Conservation (phyloP, 2,113 vertebrate genomes). For the Epinephelus moara region DNA sequence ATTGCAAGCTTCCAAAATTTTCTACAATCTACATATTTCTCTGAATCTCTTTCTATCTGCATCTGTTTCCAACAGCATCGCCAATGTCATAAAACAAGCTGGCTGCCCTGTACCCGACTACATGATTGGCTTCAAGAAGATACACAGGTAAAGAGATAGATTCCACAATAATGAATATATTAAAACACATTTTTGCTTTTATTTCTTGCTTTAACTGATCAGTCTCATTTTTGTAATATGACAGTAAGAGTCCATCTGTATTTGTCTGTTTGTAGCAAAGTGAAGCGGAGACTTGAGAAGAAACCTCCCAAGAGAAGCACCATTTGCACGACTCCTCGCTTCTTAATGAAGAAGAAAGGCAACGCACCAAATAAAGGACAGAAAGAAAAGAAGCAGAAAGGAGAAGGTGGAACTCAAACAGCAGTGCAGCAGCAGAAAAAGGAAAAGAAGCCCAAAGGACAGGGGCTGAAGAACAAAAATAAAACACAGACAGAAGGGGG, state of each 20-base stretch:
- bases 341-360: constrained; percentile 84
- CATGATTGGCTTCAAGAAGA: constrained; percentile 92
- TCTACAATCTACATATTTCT: background rate
- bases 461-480: constrained; percentile 31
- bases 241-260: background rate
- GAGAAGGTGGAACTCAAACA: constrained; percentile 11
- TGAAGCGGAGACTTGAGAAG: constrained; percentile 91
- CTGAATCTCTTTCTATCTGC: background rate
- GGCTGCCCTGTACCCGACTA: constrained; percentile 97
- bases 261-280: constrained; percentile 86
- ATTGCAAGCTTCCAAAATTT: background rate
- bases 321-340: constrained; percentile 92
- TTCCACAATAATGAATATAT: background rate
- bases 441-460: constrained; percentile 74
- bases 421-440: constrained; percentile 67
- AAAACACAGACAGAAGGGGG: constrained; percentile 22
- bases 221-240: background rate
- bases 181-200: background rate
- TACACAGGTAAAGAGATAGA: constrained; percentile 86
- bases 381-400: constrained; percentile 45
- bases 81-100: constrained; percentile 93
- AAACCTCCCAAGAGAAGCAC: constrained; percentile 90
- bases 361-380: constrained; percentile 16
- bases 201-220: background rate
- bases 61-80: constrained; percentile 84